Evolutionary conservation across 2,797 vertebrate genomes (phyloP), one percentile per base, ranked within the genome.

Genomic region (Xyrichtys novacula): DNA sequence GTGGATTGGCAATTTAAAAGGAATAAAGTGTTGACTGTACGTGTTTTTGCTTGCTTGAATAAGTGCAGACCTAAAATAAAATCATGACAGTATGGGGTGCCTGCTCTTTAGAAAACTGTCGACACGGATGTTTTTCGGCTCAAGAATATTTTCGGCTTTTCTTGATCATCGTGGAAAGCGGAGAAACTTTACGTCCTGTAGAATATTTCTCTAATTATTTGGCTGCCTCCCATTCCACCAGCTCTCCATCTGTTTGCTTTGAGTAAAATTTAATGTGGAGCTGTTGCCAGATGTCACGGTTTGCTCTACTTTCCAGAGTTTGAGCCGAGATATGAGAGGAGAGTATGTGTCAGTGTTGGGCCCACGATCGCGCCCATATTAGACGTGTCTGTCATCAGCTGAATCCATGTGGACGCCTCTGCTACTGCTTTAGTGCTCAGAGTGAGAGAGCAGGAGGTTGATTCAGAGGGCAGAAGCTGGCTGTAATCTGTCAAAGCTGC

Each of bases 331-430:
- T n/a, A n/a, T 4, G 9, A 40, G 78, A 26, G 22, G 48, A 43
- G 67, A 14, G 8, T 42, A 23, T 42, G 70, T 26, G 70, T 78
- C 67, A 25, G 73, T 36, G 71, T 43, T 43, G 72, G 58, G 70
- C 61, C 59, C 20, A 7, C 32, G 80, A 63, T 55, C 2, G 11
- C 8, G 55, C 69, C 55, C 61, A 43, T 56, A 76, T 80, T 78
- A 59, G 68, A 78, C 49, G 7, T 3, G 77, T 71, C 83, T 84
- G 66, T 86, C 83, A 83, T 86, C 83, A 74, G 75, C 60, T 19
- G 75, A 63, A 48, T 81, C 80, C 58, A 20, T 49, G 64, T 26
- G 49, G 69, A 76, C 28, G 44, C 50, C n/a, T n/a, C n/a, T n/a
- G n/a, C n/a, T n/a, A n/a, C n/a, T 6, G 74, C 74, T 46, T 54